These are phyloP conservation scores for Ginglymostoma cirratum DNA, from an alignment of 2,113 vertebrate genomes.

Conservation along the genomic window DNA sequence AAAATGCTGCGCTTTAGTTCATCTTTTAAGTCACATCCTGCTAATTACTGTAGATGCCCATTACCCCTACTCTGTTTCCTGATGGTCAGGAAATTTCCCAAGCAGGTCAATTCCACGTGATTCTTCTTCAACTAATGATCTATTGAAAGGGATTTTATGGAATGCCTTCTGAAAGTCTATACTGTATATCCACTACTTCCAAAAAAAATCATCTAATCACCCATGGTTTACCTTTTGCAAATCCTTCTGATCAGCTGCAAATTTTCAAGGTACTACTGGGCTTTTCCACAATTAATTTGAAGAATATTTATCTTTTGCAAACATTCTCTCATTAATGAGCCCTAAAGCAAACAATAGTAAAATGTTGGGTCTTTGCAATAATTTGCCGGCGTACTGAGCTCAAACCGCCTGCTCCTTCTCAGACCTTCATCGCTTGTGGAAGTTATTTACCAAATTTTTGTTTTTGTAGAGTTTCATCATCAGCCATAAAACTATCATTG, in stretches of 20 bases:
- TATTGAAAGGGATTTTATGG: not conserved
- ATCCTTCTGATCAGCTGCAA: not conserved
- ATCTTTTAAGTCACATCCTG: not conserved
- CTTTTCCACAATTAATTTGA: not conserved
- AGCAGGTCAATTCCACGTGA: not conserved
- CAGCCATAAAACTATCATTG: conserved; percentile 21
- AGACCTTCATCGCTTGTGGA: not conserved
- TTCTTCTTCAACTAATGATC: not conserved
- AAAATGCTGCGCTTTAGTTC: not conserved
- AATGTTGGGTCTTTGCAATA: not conserved
- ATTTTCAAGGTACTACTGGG: not conserved
- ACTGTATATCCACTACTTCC: not conserved
- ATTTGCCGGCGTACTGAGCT: not conserved
- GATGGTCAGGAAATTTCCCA: not conserved
- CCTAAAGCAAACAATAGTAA: not conserved
- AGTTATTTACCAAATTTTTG: not conserved
- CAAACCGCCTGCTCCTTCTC: not conserved
- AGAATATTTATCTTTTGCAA: not conserved
- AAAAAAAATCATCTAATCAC: not conserved
- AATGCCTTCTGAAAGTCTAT: not conserved
- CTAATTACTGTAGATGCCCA: no score
- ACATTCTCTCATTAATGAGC: not conserved
- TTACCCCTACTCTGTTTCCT: not conserved
- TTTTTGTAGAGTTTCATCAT: conserved; percentile 17
- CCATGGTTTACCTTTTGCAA: not conserved